phyloP scores from a whole-genome alignment of 1,140 invertebrate genomes.

The Trichogramma pretiosum region DNA sequence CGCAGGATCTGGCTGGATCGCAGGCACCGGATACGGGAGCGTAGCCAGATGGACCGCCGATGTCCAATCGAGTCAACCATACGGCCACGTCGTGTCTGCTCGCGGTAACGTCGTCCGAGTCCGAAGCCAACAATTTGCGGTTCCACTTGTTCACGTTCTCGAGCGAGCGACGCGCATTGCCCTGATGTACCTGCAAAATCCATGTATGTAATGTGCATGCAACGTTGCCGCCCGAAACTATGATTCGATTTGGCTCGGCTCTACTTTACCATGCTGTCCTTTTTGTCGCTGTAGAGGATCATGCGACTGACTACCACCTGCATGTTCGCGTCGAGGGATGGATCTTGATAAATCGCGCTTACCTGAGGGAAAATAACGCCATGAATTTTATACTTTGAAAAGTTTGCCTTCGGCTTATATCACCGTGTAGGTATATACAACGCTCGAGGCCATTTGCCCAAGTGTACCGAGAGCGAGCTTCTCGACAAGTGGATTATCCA shows the following conservation, averaged over 20 bases:
- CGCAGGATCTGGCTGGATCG: slow-evolving; percentile 61
- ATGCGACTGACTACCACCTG: slow-evolving; percentile 57
- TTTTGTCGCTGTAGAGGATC: slow-evolving; percentile 53
- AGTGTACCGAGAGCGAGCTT: too few species aligned
- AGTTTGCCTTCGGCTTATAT: too few species aligned
- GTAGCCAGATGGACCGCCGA: slow-evolving; percentile 72
- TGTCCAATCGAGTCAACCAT: slow-evolving; percentile 61
- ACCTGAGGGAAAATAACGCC: slow-evolving; percentile 44
- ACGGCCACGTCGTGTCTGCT: slow-evolving; percentile 61
- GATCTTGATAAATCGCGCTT: slow-evolving; percentile 63
- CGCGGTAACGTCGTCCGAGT: slow-evolving; percentile 48
- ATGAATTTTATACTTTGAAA: neutral
- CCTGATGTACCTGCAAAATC: slow-evolving; percentile 52
- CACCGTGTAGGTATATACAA: too few species aligned
- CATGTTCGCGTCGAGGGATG: slow-evolving; percentile 57
- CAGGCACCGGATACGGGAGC: slow-evolving; percentile 71
- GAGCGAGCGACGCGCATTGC: slow-evolving; percentile 60
- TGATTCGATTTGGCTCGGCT: too few species aligned
- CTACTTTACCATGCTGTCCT: slow-evolving; percentile 43
- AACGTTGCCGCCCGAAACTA: too few species aligned
- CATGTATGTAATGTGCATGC: too few species aligned
- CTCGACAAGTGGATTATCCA: too few species aligned
- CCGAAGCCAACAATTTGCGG: slow-evolving; percentile 48
- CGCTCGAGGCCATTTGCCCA: too few species aligned
- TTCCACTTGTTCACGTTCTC: slow-evolving; percentile 72